Base-by-base conservation (phyloP, 2,888 invertebrate genomes). In the Anticlea derivata region DNA sequence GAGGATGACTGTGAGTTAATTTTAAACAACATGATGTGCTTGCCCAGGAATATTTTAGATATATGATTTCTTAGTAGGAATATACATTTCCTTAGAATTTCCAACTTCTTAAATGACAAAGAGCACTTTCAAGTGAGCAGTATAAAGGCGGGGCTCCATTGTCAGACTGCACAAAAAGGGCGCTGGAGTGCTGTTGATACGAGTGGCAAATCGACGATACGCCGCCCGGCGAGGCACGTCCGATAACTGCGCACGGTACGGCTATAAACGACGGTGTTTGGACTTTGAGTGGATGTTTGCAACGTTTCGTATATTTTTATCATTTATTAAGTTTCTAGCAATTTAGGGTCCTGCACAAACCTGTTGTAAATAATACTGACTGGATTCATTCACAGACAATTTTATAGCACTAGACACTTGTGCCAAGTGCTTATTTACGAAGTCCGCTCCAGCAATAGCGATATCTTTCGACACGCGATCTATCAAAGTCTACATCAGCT, bases 401-500 rank as follows among this genome's bases (percentile, higher is more conserved):
- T 2, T 4, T 2, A 17, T 17, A 17, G 17, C 17, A 17, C 17
- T 17, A 17, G 17, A 17, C 2, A 17, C 17, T 17, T 17, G 17
- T 17, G 17, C 17, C 17, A 17, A 17, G 17, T 3, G 4, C 4
- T 17, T 17, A 17, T 3, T 17, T 17, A 17, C 17, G 2, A 17
- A 17, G 17, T 17, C 17, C 17, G 17, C 4, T 17, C 17, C 17
- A 3, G 17, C 4, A 17, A 4, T 17, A 37, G 17, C 30, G 8
- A 20, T 38, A 43, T 24, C 29, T 51, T 10, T 48, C 26, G 47
- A 45, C 51, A 29, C 34, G 23, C 34, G 48, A 55, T 58, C 50
- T 48, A 48, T 58, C 55, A 53, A 43, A 39, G 55, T 55, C 50
- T 27, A 11, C 30, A 37, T 26, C 40, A 12, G 46, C 41, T 39